These are phyloP conservation scores for Atopsyche davidsoni DNA, from an alignment of 1,140 invertebrate genomes.

Conservation along the genomic window DNA sequence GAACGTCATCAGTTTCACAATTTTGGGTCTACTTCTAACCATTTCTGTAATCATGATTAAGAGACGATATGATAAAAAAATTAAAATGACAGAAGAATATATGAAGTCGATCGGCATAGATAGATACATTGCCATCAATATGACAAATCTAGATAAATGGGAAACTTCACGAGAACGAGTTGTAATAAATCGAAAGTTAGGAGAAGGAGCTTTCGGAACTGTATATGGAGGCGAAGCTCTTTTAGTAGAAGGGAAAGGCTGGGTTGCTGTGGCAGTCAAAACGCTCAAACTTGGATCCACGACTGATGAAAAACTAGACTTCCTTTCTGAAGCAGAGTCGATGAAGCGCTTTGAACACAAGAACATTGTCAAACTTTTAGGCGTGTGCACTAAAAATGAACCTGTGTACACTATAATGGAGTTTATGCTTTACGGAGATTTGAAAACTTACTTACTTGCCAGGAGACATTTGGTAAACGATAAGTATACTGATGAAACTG, in stretches of 20 bases:
- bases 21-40: slow-evolving; percentile 56
- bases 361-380: slow-evolving; percentile 83
- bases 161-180: slow-evolving; percentile 77
- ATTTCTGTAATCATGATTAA: slow-evolving; percentile 63
- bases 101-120: slow-evolving; percentile 68
- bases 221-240: slow-evolving; percentile 81
- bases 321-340: slow-evolving; percentile 85
- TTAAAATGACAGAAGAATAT: slow-evolving; percentile 60
- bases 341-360: slow-evolving; percentile 90
- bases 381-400: slow-evolving; percentile 77
- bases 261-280: slow-evolving; percentile 86
- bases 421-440: slow-evolving; percentile 88
- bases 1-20: slow-evolving; percentile 61
- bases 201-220: slow-evolving; percentile 85
- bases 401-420: slow-evolving; percentile 90
- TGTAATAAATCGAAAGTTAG: slow-evolving; percentile 83
- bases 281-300: slow-evolving; percentile 77
- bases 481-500: slow-evolving; percentile 58
- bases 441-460: slow-evolving; percentile 82
- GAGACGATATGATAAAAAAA: slow-evolving; percentile 67
- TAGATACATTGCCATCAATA: slow-evolving; percentile 46
- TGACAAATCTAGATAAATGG: slow-evolving; percentile 70
- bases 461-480: slow-evolving; percentile 75
- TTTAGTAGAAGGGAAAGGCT: slow-evolving; percentile 60
- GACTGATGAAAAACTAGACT: slow-evolving; percentile 85